These are phyloP conservation scores for Craterocephalus amniculus DNA, from an alignment of 2,797 vertebrate genomes.

Conservation along the genomic window DNA sequence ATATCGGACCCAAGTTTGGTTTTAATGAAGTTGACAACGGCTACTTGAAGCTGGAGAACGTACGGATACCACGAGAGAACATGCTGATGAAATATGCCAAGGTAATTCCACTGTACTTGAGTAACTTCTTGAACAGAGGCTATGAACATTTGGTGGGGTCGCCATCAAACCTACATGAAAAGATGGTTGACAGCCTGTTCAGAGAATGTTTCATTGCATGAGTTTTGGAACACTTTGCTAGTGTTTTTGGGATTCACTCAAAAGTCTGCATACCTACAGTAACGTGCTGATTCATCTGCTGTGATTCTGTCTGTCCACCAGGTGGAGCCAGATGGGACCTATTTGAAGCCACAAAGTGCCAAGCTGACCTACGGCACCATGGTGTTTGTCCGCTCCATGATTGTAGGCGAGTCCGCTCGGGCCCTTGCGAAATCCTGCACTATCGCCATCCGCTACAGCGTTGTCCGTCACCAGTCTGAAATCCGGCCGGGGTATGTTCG, in stretches of 20 bases:
- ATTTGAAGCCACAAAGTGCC: constrained; percentile 91
- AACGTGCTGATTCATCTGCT: neutral
- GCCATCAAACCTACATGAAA: neutral
- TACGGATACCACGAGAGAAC: constrained; percentile 93
- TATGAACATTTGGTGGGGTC: neutral
- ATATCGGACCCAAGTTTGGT: constrained; percentile 98
- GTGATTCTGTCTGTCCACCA: constrained; percentile 56
- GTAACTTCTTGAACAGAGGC: neutral
- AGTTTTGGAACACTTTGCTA: neutral
- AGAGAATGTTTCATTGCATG: neutral
- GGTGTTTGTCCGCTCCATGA: constrained; percentile 95
- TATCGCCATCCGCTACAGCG: constrained; percentile 95
- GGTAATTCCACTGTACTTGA: constrained; percentile 77
- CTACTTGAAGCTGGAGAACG: constrained; percentile 93
- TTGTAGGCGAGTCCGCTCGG: constrained; percentile 87
- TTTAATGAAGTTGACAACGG: constrained; percentile 96
- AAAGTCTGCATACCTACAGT: neutral
- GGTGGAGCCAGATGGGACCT: constrained; percentile 94
- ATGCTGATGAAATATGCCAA: constrained; percentile 98
- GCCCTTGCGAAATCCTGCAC: constrained; percentile 89
- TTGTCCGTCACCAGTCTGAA: constrained; percentile 95
- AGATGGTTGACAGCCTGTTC: too few species aligned
- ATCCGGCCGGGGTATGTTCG: constrained; percentile 86
- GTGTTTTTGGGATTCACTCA: neutral
- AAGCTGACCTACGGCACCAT: constrained; percentile 98